Percentiles rank a stretch among this genome's conserved stretches.
Conservation (phyloP, 2,113 vertebrate genomes). For the human region DNA sequence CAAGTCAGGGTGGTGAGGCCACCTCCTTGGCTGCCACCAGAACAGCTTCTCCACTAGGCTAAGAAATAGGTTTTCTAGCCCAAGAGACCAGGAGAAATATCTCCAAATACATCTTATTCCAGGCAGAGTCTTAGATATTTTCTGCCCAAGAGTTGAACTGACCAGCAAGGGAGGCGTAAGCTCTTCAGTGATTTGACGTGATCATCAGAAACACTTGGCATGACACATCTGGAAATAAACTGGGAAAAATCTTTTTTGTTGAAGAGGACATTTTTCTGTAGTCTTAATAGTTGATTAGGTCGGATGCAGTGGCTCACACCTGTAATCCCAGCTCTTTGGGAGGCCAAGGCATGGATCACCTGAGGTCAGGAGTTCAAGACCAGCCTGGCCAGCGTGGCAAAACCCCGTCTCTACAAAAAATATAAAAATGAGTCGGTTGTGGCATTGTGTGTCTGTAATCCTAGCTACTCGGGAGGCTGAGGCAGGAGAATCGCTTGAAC, state of each 20-base stretch:
- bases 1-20: fast-evolving
- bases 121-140: background rate
- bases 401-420: too few relatives aligned
- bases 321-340: too few relatives aligned
- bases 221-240: background rate
- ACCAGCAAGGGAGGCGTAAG: background rate
- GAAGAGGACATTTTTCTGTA: background rate
- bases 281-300: background rate
- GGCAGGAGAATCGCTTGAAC: too few relatives aligned
- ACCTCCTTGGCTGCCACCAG: background rate
- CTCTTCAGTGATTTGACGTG: background rate
- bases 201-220: background rate
- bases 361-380: too few relatives aligned
- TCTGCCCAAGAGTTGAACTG: fast-evolving
- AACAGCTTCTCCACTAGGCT: background rate
- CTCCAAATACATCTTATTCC: constrained; percentile 40
- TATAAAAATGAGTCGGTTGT: too few relatives aligned
- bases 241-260: background rate
- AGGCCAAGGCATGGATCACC: too few relatives aligned
- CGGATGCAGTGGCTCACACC: too few relatives aligned
- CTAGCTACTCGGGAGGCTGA: too few relatives aligned
- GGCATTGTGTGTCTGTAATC: too few relatives aligned
- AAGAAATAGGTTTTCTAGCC: constrained; percentile 53
- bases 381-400: too few relatives aligned
- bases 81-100: constrained; percentile 42